Evolutionary conservation across 2,888 invertebrate species (phyloP).

Genomic region (Eledone cirrhosa): DNA sequence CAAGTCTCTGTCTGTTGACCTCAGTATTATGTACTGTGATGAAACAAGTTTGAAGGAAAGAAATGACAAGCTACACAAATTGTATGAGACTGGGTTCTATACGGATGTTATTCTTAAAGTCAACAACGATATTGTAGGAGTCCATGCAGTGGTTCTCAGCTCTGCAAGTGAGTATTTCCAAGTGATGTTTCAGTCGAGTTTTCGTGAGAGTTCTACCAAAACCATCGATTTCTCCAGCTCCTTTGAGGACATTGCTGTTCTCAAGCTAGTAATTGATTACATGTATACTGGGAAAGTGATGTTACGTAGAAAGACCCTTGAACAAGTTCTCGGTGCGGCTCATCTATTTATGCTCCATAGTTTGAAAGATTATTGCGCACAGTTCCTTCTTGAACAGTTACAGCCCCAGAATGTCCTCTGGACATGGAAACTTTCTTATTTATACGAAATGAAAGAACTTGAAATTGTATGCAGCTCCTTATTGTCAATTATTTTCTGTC

Average conservation of each 20-base stretch:
- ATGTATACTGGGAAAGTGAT: background rate
- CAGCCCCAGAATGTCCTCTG: background rate
- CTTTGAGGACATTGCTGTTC: background rate
- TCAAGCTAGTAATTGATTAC: constrained; percentile 7
- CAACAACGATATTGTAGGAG: background rate
- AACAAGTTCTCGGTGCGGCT: constrained; percentile 19
- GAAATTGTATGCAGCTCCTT: background rate
- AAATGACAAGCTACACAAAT: background rate
- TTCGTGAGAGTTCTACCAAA: constrained; percentile 1
- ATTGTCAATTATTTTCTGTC: background rate
- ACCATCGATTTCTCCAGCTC: constrained; percentile 22
- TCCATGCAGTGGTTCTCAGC: constrained; percentile 15
- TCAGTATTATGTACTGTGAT: background rate
- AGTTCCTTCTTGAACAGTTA: constrained; percentile 12
- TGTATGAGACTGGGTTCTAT: background rate
- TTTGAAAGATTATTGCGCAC: constrained; percentile 1
- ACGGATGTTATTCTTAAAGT: background rate
- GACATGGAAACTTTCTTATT: background rate
- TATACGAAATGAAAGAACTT: background rate
- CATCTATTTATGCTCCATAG: background rate
- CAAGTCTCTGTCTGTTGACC: background rate
- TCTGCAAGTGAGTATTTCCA: constrained; percentile 10
- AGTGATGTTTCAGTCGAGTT: constrained; percentile 19
- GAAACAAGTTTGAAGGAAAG: background rate
- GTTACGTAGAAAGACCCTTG: background rate